These are phyloP conservation scores for Pipra filicauda DNA, from an alignment of 2,113 vertebrate genomes.

Conservation along the genomic window DNA sequence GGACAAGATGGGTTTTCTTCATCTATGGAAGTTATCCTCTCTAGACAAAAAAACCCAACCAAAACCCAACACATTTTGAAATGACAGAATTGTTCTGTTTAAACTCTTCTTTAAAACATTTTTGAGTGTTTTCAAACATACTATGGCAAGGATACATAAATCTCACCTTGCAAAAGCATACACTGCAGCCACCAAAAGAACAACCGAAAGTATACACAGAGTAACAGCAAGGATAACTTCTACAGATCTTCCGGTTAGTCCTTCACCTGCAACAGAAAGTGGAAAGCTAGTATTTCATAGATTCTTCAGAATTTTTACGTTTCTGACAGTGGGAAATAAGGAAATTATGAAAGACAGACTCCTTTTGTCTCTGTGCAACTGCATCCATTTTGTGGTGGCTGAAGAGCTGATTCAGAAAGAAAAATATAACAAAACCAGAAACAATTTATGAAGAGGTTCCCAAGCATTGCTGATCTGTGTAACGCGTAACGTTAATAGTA, in stretches of 20 bases:
- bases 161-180: conserved; percentile 91
- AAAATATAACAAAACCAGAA: background rate
- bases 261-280: conserved; percentile 77
- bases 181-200: conserved; percentile 87
- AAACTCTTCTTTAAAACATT: background rate
- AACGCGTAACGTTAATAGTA: background rate
- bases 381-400: background rate
- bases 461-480: background rate
- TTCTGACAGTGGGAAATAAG: background rate
- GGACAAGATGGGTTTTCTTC: background rate
- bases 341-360: background rate
- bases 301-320: background rate
- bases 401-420: background rate
- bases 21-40: background rate
- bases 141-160: background rate
- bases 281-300: background rate
- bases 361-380: background rate
- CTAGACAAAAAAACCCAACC: background rate
- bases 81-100: background rate
- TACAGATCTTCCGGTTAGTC: conserved; percentile 83
- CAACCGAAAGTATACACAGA: conserved; percentile 87
- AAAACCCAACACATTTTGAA: background rate
- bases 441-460: background rate
- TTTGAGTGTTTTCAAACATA: background rate
- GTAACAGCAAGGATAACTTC: conserved; percentile 93